A percentile compares a stretch with the other conserved stretches of the same genome.
These are phyloP conservation scores for Eupeodes latifasciatus DNA, from an alignment of 2,888 invertebrate genomes.

Conservation along the genomic window DNA sequence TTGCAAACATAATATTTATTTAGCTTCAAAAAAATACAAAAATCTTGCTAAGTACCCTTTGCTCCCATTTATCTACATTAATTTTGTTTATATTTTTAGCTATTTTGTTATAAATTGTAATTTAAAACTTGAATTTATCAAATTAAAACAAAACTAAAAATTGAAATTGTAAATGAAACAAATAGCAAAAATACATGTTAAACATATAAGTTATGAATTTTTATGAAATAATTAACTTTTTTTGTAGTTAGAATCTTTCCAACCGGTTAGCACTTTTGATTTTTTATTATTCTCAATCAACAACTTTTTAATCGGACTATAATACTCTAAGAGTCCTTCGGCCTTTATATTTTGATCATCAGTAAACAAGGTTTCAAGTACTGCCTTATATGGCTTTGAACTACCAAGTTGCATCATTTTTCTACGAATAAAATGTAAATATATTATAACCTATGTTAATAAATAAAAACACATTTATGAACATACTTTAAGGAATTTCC, in stretches of 20 bases:
- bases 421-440: neutral
- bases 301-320: constrained; percentile 87
- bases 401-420: constrained; percentile 84
- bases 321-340: constrained; percentile 90
- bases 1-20: no score
- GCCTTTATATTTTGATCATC: constrained; percentile 89
- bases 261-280: constrained; percentile 12
- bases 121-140: no score
- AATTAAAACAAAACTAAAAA: no score
- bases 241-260: neutral
- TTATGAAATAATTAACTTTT: neutral
- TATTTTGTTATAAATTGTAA: no score
- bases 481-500: constrained; percentile 87
- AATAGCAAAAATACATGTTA: no score
- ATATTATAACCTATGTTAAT: neutral
- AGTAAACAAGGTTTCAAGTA: constrained; percentile 86
- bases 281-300: constrained; percentile 2
- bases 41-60: no score
- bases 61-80: no score
- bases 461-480: neutral
- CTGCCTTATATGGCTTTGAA: constrained; percentile 90
- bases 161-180: no score
- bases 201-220: no score
- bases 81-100: no score
- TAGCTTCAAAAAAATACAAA: no score